phyloP scores from a whole-genome alignment of 2,113 vertebrate genomes.

The Copsychus sechellarum region DNA sequence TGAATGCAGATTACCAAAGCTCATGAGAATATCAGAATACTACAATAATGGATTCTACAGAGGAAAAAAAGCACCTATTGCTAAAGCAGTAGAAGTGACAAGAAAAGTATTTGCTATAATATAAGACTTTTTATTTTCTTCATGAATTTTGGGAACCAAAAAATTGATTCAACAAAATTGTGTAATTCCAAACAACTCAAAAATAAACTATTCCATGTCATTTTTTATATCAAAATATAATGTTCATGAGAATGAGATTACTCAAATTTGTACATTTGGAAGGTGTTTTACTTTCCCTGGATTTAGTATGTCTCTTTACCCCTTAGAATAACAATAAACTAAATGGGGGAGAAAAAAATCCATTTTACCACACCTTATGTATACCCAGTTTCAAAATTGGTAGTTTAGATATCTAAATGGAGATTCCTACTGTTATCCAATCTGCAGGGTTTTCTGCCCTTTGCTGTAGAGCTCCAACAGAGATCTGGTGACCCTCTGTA shows the following conservation, averaged over 20 bases:
- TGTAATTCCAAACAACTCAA: not conserved
- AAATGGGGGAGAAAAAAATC: not conserved
- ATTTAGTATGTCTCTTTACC: not conserved
- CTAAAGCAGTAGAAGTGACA: not conserved
- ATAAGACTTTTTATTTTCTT: not conserved
- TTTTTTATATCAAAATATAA: not conserved
- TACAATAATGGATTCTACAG: not conserved
- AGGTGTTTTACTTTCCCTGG: not conserved
- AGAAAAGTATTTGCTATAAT: not conserved
- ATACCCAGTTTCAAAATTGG: not conserved
- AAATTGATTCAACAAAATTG: not conserved
- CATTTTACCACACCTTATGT: not conserved
- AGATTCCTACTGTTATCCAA: not conserved
- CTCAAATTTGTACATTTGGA: not conserved
- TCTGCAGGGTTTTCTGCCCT: not conserved
- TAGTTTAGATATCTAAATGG: not conserved
- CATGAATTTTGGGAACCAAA: not conserved
- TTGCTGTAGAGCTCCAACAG: not conserved
- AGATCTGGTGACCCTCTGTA: accelerated
- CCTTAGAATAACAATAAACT: not conserved
- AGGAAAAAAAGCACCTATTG: not conserved
- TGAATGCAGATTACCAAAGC: not conserved
- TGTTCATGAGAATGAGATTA: not conserved
- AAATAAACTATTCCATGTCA: not conserved
- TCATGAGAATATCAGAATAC: not conserved